phyloP scores from a whole-genome alignment of 2,797 vertebrate species.

The Lacerta viridis region DNA sequence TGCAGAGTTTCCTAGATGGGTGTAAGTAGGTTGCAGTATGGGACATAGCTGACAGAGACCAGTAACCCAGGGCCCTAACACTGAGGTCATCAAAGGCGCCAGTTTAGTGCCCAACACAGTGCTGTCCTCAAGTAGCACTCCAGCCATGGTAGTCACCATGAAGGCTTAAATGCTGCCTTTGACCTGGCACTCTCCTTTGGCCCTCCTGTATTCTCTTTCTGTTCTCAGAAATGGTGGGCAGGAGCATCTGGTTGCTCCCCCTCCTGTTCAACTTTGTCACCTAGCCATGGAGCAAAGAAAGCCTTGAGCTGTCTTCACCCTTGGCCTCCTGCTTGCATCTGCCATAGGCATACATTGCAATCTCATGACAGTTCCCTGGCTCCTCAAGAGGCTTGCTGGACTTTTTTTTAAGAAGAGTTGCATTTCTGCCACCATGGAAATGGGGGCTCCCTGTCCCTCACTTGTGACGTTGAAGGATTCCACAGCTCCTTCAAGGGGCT shows the following conservation, averaged over 20 bases:
- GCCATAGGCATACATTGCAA: background rate
- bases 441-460: background rate
- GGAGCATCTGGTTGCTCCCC: background rate
- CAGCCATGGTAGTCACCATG: background rate
- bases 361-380: background rate
- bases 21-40: background rate
- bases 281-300: background rate
- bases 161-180: background rate
- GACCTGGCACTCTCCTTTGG: background rate
- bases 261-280: background rate
- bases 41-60: background rate
- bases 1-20: no score
- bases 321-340: background rate
- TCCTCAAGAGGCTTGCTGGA: background rate
- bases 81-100: background rate
- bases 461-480: background rate
- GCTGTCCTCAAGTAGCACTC: background rate
- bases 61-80: background rate
- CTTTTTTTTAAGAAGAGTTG: background rate
- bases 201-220: background rate
- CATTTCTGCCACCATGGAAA: background rate
- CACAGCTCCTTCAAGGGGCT: background rate
- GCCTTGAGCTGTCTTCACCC: background rate
- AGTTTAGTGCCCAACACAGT: background rate
- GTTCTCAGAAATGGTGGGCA: background rate